Evolutionary conservation across 2,113 vertebrate genomes (phyloP).

Genomic region (Anguilla rostrata): DNA sequence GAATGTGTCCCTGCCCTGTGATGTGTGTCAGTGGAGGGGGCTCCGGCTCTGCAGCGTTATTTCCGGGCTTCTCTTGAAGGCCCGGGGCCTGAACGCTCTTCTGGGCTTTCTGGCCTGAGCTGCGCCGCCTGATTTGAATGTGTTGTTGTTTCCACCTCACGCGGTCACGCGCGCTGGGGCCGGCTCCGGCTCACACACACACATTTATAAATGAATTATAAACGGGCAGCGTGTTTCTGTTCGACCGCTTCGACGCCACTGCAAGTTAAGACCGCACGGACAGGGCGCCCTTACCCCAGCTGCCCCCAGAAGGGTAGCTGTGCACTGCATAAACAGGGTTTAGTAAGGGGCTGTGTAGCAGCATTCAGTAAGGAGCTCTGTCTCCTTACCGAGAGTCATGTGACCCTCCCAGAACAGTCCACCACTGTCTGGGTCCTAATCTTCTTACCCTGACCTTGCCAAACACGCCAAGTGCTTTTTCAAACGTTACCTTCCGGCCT

Average conservation of each 20-base stretch:
- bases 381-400: background rate
- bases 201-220: background rate
- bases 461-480: background rate
- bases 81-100: background rate
- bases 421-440: background rate
- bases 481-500: background rate
- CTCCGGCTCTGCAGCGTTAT: background rate
- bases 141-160: background rate
- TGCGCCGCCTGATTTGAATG: background rate
- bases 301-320: background rate
- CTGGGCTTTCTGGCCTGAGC: background rate
- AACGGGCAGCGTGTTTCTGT: background rate
- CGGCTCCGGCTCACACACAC: background rate
- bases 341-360: background rate
- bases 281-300: background rate
- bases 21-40: background rate
- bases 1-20: background rate
- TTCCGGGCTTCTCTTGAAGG: background rate
- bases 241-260: background rate
- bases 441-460: too few relatives aligned
- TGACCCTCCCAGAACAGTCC: background rate
- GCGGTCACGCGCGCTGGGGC: background rate
- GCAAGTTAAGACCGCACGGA: background rate
- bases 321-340: background rate
- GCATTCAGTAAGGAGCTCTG: background rate